phyloP scores from a whole-genome alignment of 2,113 vertebrate species.

The Cyprinodon variegatus region DNA sequence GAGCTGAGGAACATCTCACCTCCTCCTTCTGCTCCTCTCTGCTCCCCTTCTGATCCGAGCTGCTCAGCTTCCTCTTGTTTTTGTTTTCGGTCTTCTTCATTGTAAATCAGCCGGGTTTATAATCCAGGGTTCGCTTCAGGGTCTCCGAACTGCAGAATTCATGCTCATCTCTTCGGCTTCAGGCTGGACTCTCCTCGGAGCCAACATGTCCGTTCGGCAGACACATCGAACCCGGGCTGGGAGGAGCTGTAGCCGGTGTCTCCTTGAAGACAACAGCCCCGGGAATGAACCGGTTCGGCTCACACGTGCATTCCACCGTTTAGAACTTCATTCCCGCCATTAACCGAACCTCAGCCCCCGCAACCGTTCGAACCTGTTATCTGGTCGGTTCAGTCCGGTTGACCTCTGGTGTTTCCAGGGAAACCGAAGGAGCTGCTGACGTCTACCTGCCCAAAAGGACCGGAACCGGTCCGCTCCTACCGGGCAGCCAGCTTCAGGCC shows the following conservation, averaged over 20 bases:
- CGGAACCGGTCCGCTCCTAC: constrained; percentile 1
- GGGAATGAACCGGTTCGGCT: not conserved
- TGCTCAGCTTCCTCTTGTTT: constrained; percentile 63
- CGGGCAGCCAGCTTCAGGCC: not conserved
- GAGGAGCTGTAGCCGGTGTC: not conserved
- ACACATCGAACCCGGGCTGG: not conserved
- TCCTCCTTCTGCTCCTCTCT: constrained; percentile 49
- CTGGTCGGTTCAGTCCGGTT: constrained; percentile 9
- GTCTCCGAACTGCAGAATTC: constrained; percentile 2
- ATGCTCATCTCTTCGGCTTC: constrained; percentile 6
- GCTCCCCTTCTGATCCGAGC: constrained; percentile 44
- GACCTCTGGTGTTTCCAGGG: not conserved
- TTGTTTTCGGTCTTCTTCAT: constrained; percentile 60
- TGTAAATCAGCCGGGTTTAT: not conserved
- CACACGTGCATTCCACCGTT: accelerated
- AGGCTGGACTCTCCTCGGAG: not conserved
- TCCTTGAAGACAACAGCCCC: not conserved
- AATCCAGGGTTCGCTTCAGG: constrained; percentile 7
- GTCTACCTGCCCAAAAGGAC: constrained; percentile 39
- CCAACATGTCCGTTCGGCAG: constrained; percentile 16
- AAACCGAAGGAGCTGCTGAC: constrained; percentile 16
- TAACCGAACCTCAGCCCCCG: not conserved
- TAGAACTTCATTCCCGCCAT: not conserved
- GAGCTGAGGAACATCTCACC: constrained; percentile 59
- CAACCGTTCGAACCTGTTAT: not conserved